Conservation (phyloP, 2,888 invertebrate species). For the Dynastes maya region DNA sequence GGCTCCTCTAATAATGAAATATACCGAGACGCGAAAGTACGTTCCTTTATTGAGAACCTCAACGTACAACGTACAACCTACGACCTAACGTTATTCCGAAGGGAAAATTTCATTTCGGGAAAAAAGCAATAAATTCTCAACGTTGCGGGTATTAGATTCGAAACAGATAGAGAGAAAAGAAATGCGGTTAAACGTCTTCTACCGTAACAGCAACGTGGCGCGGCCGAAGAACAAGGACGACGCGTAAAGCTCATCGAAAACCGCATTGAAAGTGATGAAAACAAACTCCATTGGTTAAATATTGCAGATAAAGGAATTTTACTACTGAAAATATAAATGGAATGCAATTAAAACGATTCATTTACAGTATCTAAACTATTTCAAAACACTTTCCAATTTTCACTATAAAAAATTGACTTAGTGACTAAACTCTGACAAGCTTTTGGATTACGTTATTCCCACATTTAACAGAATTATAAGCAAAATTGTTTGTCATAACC, state of each 20-base stretch:
- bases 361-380: no score
- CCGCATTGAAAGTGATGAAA: not conserved
- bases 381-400: no score
- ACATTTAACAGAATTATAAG: no score
- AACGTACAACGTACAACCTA: no score
- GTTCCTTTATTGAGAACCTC: conserved; percentile 3
- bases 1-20: not conserved
- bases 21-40: not conserved
- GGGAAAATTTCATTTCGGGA: conserved; percentile 28
- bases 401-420: no score
- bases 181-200: not conserved
- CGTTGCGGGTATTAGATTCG: conserved; percentile 18
- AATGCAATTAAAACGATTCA: no score
- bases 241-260: conserved; percentile 10
- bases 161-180: conserved; percentile 30
- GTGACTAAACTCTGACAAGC: no score
- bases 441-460: no score
- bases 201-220: not conserved
- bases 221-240: not conserved
- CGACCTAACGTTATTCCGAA: conserved; percentile 10
- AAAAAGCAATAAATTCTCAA: conserved; percentile 27
- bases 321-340: no score
- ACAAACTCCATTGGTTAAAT: no score
- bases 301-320: no score
- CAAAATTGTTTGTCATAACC: no score